Evolutionary conservation across 37 sponge, comb jelly and placozoan species (phyloP).

Genomic region (Chondrilla cf. caribensis): DNA sequence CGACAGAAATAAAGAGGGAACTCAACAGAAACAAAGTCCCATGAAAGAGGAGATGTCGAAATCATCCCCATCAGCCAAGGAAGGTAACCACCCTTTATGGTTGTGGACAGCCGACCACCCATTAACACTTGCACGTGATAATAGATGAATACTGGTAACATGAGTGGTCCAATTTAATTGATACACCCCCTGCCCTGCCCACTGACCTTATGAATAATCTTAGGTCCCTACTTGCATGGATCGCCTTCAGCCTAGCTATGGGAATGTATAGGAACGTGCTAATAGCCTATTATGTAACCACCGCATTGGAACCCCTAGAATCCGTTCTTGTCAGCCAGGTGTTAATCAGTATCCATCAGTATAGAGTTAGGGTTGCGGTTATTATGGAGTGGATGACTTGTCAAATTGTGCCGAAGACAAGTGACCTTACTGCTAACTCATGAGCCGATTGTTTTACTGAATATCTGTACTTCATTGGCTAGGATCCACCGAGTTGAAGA

Average conservation of each 20-base stretch:
- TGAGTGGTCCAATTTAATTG: conserved; percentile 21
- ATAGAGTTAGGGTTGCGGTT: no score
- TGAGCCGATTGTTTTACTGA: no score
- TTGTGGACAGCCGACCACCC: neutral
- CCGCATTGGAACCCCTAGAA: neutral
- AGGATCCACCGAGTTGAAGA: neutral
- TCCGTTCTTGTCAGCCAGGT: neutral
- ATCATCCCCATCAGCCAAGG: neutral
- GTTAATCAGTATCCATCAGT: neutral
- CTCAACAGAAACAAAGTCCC: neutral
- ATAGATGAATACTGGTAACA: conserved; percentile 1
- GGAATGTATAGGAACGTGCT: neutral
- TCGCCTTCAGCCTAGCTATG: no score
- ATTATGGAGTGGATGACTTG: no score
- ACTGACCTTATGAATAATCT: conserved; percentile 1
- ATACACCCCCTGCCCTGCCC: conserved; percentile 17
- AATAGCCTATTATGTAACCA: neutral
- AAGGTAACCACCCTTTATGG: conserved; percentile 5
- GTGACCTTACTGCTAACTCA: no score
- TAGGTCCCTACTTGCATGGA: no score
- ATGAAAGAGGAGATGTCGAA: neutral
- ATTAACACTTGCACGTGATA: conserved; percentile 24
- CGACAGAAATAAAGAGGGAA: neutral
- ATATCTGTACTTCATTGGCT: no score
- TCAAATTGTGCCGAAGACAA: no score